Base-by-base conservation (phyloP, 2,797 vertebrate genomes). In the Iguana delicatissima region DNA sequence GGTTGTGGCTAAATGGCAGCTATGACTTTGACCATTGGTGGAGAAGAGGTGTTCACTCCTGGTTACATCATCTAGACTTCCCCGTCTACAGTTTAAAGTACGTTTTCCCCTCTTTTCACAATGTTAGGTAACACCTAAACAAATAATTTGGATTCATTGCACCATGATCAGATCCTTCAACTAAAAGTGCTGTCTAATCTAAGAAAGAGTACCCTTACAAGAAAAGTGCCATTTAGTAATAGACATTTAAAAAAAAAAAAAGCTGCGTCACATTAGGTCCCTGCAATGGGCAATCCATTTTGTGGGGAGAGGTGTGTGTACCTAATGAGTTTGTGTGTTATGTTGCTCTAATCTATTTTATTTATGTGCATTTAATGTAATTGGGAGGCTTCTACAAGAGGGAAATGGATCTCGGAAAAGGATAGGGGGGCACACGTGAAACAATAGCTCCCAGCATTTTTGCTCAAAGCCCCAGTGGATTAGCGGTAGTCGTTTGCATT, bases 401-500 rank as follows among this genome's bases (percentile, higher is more conserved):
- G 55, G 92, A 85, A 92, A 89, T 46, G 87, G n/a, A 8, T 80
- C 88, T 85, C 81, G 79, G 69, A 91, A 93, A 91, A 72, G 91
- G 89, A 91, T 76, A 64, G 62, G 76, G 57, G 83, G 26, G 50
- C 86, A 89, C 69, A 32, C 80, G 82, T 90, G 93, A 95, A 94
- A 95, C 86, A 95, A 76, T 95, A 87, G 89, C 86, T 94, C 92
- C 52, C 77, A 91, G 88, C 84, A 38, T 91, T 95, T 72, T 93
- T 91, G 14, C 90, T 94, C 52, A 0, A 86, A 86, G 74, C 95
- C 93, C 91, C 82, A 32, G 13, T 91, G 74, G 92, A 88, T 95
- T 93, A 87, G 87, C 13, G 26, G 69, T 85, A 88, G 93, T 87
- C 50, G 91, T 95, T 95, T 94, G 87, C 92, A 90, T 95, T 95